phyloP scores from a whole-genome alignment of 2,797 vertebrate species.

The Oryzias sinensis region DNA sequence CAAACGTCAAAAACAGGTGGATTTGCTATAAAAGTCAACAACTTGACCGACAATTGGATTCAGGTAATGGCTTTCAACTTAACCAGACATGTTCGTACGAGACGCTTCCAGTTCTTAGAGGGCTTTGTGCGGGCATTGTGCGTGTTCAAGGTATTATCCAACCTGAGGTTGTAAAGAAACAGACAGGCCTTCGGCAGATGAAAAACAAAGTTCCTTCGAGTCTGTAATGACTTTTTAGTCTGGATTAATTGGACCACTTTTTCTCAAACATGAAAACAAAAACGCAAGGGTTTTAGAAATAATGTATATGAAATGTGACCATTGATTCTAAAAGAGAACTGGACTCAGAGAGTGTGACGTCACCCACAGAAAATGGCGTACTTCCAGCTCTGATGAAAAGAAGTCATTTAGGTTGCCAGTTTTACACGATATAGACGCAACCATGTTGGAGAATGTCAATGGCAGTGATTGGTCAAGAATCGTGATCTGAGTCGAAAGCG shows the following conservation, averaged over 20 bases:
- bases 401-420: too few species aligned
- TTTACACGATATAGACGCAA: too few species aligned
- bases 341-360: too few species aligned
- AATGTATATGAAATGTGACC: not conserved
- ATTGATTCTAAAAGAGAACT: too few species aligned
- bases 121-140: conserved; percentile 39
- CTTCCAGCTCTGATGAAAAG: too few species aligned
- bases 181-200: conserved; percentile 51
- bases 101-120: conserved; percentile 36
- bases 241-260: conserved; percentile 23
- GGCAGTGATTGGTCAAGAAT: too few species aligned
- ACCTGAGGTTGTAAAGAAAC: conserved; percentile 59
- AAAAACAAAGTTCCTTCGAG: conserved; percentile 45
- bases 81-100: conserved; percentile 11
- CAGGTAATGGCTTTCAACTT: conserved; percentile 43
- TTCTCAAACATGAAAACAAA: conserved; percentile 13
- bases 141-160: conserved; percentile 48
- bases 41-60: conserved; percentile 53
- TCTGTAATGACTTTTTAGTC: conserved; percentile 32
- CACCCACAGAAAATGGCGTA: too few species aligned
- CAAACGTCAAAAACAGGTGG: conserved; percentile 36
- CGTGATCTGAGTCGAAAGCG: too few species aligned
- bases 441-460: too few species aligned
- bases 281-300: not conserved
- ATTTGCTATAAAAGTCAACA: conserved; percentile 51